Conservation (phyloP, 2,797 vertebrate species). For the Natrix natrix region DNA sequence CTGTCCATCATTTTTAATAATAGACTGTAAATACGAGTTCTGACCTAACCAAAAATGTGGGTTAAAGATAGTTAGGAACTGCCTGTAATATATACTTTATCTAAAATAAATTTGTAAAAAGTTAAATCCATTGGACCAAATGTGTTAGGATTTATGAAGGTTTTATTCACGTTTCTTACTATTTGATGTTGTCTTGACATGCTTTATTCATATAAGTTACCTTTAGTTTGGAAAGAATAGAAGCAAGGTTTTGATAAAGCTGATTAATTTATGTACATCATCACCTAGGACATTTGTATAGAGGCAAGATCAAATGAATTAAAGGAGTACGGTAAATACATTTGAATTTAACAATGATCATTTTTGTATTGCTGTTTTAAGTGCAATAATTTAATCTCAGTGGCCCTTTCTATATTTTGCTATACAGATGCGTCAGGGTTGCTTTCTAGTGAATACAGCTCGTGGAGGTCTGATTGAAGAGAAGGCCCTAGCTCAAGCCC, state of each 20-base stretch:
- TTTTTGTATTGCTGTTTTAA: conserved; percentile 33
- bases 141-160: background rate
- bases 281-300: background rate
- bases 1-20: background rate
- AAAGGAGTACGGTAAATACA: background rate
- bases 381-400: conserved; percentile 40
- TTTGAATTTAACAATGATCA: conserved; percentile 2
- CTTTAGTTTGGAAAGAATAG: background rate
- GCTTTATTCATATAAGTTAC: background rate
- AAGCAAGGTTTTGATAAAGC: background rate
- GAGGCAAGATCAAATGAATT: background rate
- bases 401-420: background rate
- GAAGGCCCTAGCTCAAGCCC: conserved; percentile 85
- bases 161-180: background rate
- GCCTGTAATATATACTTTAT: background rate
- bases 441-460: conserved; percentile 88
- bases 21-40: background rate
- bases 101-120: background rate
- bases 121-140: background rate
- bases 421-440: conserved; percentile 86
- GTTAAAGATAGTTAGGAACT: background rate
- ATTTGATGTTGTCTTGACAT: background rate
- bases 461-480: conserved; percentile 87
- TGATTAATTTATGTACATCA: background rate
- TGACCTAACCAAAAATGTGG: background rate